A percentile compares a stretch with the other conserved stretches of the same genome.
Conservation (phyloP, 2,113 vertebrate species). For the Oplegnathus fasciatus region DNA sequence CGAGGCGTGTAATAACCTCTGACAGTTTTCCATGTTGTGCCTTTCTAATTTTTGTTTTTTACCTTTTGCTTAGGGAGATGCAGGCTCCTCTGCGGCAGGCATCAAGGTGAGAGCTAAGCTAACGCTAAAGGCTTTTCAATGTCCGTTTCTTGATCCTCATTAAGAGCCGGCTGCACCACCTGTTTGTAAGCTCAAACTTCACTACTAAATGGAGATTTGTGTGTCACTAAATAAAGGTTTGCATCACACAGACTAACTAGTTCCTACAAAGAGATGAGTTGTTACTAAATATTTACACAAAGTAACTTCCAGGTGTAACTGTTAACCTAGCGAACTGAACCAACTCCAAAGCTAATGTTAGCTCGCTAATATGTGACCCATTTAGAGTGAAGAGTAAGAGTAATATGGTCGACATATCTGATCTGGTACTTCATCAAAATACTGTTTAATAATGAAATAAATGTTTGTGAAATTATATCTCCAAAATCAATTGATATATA, state of each 20-base stretch:
- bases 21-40: not conserved
- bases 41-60: not conserved
- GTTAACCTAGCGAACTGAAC: not conserved
- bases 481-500: too few species aligned
- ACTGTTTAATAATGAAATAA: not conserved
- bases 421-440: not conserved
- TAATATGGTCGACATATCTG: not conserved
- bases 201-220: too few species aligned
- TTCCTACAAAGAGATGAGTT: not conserved
- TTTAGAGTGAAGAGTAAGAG: not conserved
- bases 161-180: not conserved
- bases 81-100: constrained; percentile 97
- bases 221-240: not conserved
- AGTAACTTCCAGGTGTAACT: not conserved
- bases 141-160: not conserved
- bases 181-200: not conserved
- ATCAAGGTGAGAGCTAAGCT: constrained; percentile 90
- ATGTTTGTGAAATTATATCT: not conserved
- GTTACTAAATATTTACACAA: not conserved
- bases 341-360: not conserved
- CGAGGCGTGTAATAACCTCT: not conserved
- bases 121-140: not conserved
- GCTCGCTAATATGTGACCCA: not conserved
- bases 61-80: constrained; percentile 87
- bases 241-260: not conserved